Evolutionary conservation across 2,888 invertebrate genomes (phyloP), one percentile per base, ranked within the genome.

Genomic region (Operophtera brumata): DNA sequence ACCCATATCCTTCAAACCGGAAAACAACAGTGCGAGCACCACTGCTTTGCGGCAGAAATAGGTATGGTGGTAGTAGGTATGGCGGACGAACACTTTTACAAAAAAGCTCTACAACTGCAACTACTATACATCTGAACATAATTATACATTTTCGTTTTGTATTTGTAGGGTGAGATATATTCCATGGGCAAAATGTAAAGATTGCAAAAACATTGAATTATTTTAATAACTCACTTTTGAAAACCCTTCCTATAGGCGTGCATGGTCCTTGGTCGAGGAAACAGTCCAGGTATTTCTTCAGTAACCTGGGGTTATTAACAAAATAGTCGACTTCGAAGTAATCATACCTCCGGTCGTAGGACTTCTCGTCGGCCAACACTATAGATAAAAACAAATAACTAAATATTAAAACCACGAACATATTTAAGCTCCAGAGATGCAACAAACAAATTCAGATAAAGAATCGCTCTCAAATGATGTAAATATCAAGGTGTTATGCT

Each of bases 201-300:
- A n/a, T n/a, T n/a, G n/a, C n/a, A n/a, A n/a, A n/a, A n/a, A n/a
- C 20, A 20, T 20, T 20, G 20, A 2, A 20, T 20, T 20, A 20
- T 20, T 20, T 20, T 2, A 36, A 32, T 25, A 25, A 56, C 84
- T 81, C 68, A 86, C 84, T 66, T 72, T 79, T 82, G 48, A 85
- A 84, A 1, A 75, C 74, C 66, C 76, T 75, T 56, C 84, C 84
- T 6, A 85, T 64, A 1, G 84, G 84, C 6, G 84, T 80, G 50
- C 86, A 86, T 3, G 84, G 84, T 26, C 84, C 84, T 66, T 69
- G 73, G 34, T 74, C 73, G 25, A 86, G 63, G 57, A 84, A 85
- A 71, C 95, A 95, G 51, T 93, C 92, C 64, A 94, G 84, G 73
- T 95, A 95, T 67, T 92, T 93, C 66, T 91, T 91, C 30, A 95